A percentile compares a stretch with the other conserved stretches of the same genome.
phyloP scores from a whole-genome alignment of 2,797 vertebrate species.

The Miichthys miiuy region DNA sequence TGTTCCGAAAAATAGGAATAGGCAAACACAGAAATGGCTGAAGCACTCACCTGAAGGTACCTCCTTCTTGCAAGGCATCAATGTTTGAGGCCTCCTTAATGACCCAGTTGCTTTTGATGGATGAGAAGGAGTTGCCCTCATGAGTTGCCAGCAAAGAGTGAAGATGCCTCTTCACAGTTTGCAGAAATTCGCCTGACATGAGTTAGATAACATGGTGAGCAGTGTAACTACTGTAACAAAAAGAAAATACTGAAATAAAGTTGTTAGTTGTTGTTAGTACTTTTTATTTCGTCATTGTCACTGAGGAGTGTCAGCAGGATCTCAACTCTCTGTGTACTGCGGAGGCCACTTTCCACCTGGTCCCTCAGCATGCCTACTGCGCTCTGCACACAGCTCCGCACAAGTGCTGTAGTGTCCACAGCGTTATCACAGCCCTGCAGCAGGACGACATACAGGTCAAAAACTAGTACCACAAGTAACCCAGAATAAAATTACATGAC shows the following conservation, averaged over 20 bases:
- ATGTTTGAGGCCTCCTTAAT: slow-evolving; percentile 91
- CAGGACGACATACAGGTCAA: slow-evolving; percentile 23
- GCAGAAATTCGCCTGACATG: slow-evolving; percentile 88
- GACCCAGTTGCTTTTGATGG: slow-evolving; percentile 89
- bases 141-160: slow-evolving; percentile 82
- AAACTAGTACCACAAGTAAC: slow-evolving; percentile 2
- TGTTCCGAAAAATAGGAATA: background rate
- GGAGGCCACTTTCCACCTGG: slow-evolving; percentile 76
- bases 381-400: slow-evolving; percentile 93
- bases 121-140: slow-evolving; percentile 79
- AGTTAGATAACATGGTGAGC: slow-evolving; percentile 12
- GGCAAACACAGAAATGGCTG: background rate
- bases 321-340: slow-evolving; percentile 88
- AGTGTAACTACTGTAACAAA: background rate
- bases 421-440: slow-evolving; percentile 65
- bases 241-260: background rate
- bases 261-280: slow-evolving; percentile 65
- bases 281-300: slow-evolving; percentile 76
- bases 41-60: slow-evolving; percentile 92
- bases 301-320: slow-evolving; percentile 89
- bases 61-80: slow-evolving; percentile 94
- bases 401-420: slow-evolving; percentile 90
- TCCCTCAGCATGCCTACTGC: slow-evolving; percentile 93
- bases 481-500: background rate
- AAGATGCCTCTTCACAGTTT: slow-evolving; percentile 86